These are phyloP conservation scores for Drosophila barbarae DNA, from an alignment of 2,888 invertebrate genomes.

Conservation along the genomic window DNA sequence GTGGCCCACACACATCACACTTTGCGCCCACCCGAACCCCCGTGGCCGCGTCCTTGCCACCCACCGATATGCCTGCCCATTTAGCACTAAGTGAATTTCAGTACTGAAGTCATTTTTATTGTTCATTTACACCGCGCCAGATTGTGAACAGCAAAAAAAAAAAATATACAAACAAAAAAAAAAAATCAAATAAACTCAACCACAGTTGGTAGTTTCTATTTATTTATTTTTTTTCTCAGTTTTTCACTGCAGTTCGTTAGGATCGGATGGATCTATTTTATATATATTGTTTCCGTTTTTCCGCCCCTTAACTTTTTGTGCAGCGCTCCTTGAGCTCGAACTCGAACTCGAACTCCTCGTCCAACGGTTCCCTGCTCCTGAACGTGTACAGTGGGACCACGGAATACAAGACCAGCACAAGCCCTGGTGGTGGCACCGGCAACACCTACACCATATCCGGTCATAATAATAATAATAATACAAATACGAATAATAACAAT, in stretches of 20 bases:
- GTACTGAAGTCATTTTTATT: conserved; percentile 47
- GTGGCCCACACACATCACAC: conserved; percentile 35
- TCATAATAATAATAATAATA: conserved; percentile 23
- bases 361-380: conserved; percentile 74
- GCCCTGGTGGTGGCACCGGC: conserved; percentile 43
- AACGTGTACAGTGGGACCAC: conserved; percentile 62
- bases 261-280: conserved; percentile 17
- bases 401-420: conserved; percentile 45
- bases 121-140: conserved; percentile 48
- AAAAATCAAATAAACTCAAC: conserved; percentile 13
- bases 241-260: conserved; percentile 28
- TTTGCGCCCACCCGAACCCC: neutral
- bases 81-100: conserved; percentile 33
- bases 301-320: conserved; percentile 11
- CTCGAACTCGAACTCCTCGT: conserved; percentile 66
- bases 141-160: conserved; percentile 37
- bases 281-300: conserved; percentile 1
- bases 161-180: neutral
- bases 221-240: conserved; percentile 19
- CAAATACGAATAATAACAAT: conserved; percentile 10
- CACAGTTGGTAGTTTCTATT: conserved; percentile 32
- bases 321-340: conserved; percentile 75
- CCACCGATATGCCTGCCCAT: conserved; percentile 22
- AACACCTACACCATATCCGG: conserved; percentile 45
- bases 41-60: conserved; percentile 8